Base-by-base conservation (phyloP, 2,797 vertebrate species). In the Xerus rutilus region DNA sequence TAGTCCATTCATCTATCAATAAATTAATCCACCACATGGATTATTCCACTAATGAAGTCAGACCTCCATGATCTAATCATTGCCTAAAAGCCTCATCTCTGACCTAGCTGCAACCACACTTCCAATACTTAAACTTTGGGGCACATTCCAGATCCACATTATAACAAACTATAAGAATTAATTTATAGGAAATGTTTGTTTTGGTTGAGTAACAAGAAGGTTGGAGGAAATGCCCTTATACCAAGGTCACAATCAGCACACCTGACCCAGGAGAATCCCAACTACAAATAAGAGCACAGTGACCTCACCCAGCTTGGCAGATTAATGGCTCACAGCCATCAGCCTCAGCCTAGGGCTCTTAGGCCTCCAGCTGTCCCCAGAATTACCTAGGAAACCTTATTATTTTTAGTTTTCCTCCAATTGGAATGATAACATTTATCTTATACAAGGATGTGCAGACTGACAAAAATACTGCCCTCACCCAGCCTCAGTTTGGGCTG, bases 341-440 rank as follows among this genome's bases (percentile, higher is more conserved):
- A 30, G 23, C 23, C 43, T 39, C 32, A 82, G n/a, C 15, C 28
- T 83, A 14, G 59, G 54, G 52, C 47, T 82, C 28, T 52, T 39
- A 35, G 57, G 57, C 57, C 18, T 64, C 67, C 25, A 25, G 67
- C 49, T 30, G 25, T 59, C 39, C 89, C 57, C 45, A 25, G 72
- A 65, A 28, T 81, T 85, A 39, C 87, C 43, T 92, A 30, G 43
- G 43, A 92, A 62, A 25, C 12, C 32, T 23, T 62, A 62, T 23
- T 78, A 77, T n/a, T 84, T 78, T 89, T 52, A 83, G 30, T 64
- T 30, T 92, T 92, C 92, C 85, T 77, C 45, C 70, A 64, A 35
- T 23, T 64, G 21, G 43, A 88, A 20, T 64, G 30, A 77, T 62
- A 57, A 57, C 23, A 18, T 86, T 35, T 32, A 52, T 54, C 32